Evolutionary conservation across 2,797 vertebrate genomes (phyloP), one percentile per base, ranked within the genome.

Genomic region (Chaetodon trifasciatus): DNA sequence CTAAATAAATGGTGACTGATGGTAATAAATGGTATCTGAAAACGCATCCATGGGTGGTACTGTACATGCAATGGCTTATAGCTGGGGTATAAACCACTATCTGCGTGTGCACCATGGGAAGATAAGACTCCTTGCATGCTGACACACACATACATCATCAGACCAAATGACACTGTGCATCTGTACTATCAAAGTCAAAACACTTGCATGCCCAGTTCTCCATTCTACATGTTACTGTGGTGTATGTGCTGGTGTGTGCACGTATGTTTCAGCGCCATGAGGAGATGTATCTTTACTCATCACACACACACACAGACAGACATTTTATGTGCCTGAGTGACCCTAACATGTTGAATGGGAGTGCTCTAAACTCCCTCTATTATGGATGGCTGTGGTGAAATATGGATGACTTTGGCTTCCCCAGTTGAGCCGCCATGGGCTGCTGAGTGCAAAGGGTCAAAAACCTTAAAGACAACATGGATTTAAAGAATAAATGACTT

Each of bases 301-400:
- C 23, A 46, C 44, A 76, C 61, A 46, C 57, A 65, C 11, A 80
- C 49, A 57, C 35, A 49, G 9, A 8, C 56, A 76, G 5, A 50
- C 64, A 57, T n/a, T 72, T 61, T 24, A 23, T 5, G 1, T 60
- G 69, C 57, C 17, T 50, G 61, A 16, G 3, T 75, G 82, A 63
- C 53, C 46, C 52, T 65, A 52, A 60, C 70, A 63, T 87, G 67
- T 68, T 74, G 56, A 82, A 81, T 57, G 61, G 49, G 32, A 63
- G 28, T 15, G 4, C 16, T 76, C 32, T 24, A 46, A 66, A 67
- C 52, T 42, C 58, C 40, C 49, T 87, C 35, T 15, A 80, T 86
- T 85, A 89, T 79, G 32, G 71, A 81, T 76, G 55, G 57, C 24
- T 42, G 57, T 28, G 49, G 66, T 90, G 66, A 84, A 82, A 86